Conservation (phyloP, 1,140 invertebrate genomes). For the Sitophilus oryzae region DNA sequence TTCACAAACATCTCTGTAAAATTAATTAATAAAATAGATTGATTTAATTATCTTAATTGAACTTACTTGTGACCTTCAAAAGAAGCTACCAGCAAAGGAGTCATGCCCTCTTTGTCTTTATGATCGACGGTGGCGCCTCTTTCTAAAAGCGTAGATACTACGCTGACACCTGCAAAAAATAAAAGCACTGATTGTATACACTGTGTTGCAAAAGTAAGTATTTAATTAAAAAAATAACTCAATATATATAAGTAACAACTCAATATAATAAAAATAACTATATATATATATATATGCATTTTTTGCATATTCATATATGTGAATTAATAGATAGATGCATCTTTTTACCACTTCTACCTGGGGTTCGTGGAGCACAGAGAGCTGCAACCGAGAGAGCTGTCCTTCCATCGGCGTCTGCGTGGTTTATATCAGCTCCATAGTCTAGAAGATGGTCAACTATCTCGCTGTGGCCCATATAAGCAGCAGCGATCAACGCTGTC, state of each 20-base stretch:
- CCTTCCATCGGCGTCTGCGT: conserved; percentile 83
- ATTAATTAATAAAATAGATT: conserved; percentile 9
- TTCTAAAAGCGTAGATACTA: conserved; percentile 69
- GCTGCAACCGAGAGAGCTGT: conserved; percentile 90
- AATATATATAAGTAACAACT: not conserved
- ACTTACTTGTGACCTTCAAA: conserved; percentile 81
- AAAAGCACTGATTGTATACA: not conserved
- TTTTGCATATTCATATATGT: not conserved
- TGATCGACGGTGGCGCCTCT: conserved; percentile 81
- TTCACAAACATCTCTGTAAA: conserved; percentile 68
- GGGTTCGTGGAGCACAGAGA: conserved; percentile 79
- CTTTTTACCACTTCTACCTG: conserved; percentile 13
- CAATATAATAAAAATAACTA: not conserved
- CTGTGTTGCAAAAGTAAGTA: too few relatives aligned
- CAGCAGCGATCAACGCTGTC: conserved; percentile 84
- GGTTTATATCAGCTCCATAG: conserved; percentile 79
- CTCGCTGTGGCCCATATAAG: conserved; percentile 88
- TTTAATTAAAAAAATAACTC: conserved; percentile 1
- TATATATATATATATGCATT: not conserved
- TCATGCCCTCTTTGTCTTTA: conserved; percentile 88
- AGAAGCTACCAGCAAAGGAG: conserved; percentile 85
- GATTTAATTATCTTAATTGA: not conserved
- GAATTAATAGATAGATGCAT: too few relatives aligned
- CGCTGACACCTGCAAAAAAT: conserved; percentile 55
- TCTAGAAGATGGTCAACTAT: conserved; percentile 82